A percentile compares a stretch with the other conserved stretches of the same genome.
Conservation (phyloP, 2,888 invertebrate species). For the Apomyelois bistriatella region DNA sequence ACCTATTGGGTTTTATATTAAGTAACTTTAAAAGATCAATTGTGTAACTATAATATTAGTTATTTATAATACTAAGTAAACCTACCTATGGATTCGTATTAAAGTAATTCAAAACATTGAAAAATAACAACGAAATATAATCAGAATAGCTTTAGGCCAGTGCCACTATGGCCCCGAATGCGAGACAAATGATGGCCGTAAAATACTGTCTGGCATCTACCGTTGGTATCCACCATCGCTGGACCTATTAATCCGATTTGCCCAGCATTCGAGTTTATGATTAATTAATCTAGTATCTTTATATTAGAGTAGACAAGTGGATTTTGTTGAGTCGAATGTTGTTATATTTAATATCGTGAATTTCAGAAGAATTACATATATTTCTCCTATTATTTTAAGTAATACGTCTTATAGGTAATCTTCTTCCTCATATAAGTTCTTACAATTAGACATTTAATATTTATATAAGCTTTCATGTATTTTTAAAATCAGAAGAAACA, state of each 20-base stretch:
- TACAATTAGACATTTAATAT: too few relatives aligned
- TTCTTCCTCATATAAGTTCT: too few relatives aligned
- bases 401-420: too few relatives aligned
- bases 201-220: conserved; percentile 23
- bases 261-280: conserved; percentile 45
- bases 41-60: background rate
- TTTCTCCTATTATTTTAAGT: too few relatives aligned
- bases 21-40: too few relatives aligned
- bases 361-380: too few relatives aligned
- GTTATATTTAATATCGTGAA: background rate
- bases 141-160: conserved; percentile 15
- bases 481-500: too few relatives aligned
- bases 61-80: background rate
- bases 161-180: conserved; percentile 24
- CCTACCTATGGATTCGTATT: background rate
- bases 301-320: background rate
- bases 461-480: too few relatives aligned
- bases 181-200: conserved; percentile 40
- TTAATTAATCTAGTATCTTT: conserved; percentile 47
- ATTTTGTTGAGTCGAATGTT: background rate
- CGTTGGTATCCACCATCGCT: conserved; percentile 15
- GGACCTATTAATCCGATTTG: conserved; percentile 46
- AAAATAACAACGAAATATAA: conserved; percentile 19
- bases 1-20: too few relatives aligned
- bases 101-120: conserved; percentile 23